Evolutionary conservation across 2,888 invertebrate species (phyloP).

Genomic region (Conomelus anceps): DNA sequence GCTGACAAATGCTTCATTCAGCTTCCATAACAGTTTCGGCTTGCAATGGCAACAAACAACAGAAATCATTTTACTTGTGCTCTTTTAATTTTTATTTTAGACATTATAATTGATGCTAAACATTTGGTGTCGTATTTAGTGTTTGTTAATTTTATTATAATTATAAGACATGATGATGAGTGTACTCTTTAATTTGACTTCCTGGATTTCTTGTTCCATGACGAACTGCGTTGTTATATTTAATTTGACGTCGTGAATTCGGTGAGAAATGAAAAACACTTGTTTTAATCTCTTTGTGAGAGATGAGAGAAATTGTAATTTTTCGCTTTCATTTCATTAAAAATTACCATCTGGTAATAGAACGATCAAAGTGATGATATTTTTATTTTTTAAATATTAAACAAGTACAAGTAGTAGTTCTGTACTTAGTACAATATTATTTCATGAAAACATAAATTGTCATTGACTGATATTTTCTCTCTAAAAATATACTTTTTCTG

Average conservation of each 20-base stretch:
- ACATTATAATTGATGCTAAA: background rate
- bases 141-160: background rate
- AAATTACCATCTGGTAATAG: no score
- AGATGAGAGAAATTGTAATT: no score
- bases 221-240: background rate
- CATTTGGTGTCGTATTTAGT: background rate
- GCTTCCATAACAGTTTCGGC: background rate
- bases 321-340: background rate
- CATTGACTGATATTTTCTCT: no score
- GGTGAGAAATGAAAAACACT: no score
- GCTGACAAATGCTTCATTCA: background rate
- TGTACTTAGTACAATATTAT: no score
- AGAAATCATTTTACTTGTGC: background rate
- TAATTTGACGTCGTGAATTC: background rate
- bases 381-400: no score
- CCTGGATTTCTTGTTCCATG: background rate
- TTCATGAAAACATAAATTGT: no score
- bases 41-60: background rate
- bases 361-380: no score
- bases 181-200: background rate
- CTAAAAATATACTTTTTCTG: no score
- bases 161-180: background rate
- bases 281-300: no score
- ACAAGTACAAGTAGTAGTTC: no score
- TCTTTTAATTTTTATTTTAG: background rate